A percentile compares a stretch with the other conserved stretches of the same genome.
Conservation (phyloP, 2,888 invertebrate species). For the Muschampia plurimacula region DNA sequence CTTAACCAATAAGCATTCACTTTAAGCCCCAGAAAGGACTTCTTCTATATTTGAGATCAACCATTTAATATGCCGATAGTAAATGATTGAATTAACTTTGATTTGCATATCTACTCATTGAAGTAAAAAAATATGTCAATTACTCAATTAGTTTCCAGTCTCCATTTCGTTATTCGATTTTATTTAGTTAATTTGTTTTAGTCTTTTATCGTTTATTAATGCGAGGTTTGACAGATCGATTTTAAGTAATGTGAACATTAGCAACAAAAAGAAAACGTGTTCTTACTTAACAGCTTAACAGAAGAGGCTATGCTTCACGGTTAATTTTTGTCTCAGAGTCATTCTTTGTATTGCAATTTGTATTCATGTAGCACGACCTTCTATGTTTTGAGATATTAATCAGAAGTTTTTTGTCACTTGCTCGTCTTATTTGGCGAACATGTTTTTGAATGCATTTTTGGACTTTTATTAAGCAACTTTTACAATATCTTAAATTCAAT, state of each 20-base stretch:
- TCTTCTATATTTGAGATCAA: no score
- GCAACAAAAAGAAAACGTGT: constrained; percentile 34
- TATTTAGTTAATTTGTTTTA: neutral
- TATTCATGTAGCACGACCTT: constrained; percentile 24
- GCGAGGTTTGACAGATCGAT: neutral
- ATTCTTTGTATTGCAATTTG: constrained; percentile 32
- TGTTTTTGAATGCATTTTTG: neutral
- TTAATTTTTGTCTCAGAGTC: constrained; percentile 30
- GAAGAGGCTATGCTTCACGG: constrained; percentile 34
- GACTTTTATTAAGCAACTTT: neutral
- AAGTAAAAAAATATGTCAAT: no score
- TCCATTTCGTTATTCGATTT: no score
- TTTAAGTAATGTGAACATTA: constrained; percentile 9
- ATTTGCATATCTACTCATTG: no score
- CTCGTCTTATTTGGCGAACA: neutral
- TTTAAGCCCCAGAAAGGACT: no score
- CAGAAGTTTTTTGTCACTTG: neutral
- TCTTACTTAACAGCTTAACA: constrained; percentile 12
- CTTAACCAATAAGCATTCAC: no score
- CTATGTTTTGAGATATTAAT: constrained; percentile 21
- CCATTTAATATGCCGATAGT: no score
- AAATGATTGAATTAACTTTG: no score
- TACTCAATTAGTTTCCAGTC: no score
- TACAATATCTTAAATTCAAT: no score
- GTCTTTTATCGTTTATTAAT: neutral